These are phyloP conservation scores for Yasuhikotakia modesta DNA, from an alignment of 2,797 vertebrate genomes.

Conservation along the genomic window DNA sequence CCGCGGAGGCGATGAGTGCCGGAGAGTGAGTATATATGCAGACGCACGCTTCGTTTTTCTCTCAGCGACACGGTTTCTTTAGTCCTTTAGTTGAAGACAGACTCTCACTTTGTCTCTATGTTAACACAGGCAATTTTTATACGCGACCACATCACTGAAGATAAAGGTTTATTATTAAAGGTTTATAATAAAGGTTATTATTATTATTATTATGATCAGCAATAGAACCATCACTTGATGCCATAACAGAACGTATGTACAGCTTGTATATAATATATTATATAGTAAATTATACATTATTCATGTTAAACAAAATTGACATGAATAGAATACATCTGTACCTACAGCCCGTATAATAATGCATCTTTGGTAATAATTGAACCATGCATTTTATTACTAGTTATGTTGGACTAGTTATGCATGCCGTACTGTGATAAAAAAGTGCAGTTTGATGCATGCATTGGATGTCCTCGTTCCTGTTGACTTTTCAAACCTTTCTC, in stretches of 20 bases:
- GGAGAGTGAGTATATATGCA: conserved; percentile 49
- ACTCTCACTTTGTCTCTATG: conserved; percentile 19
- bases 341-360: too few species aligned
- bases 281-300: background rate
- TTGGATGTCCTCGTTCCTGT: conserved; percentile 22
- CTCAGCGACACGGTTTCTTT: conserved; percentile 24
- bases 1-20: conserved; percentile 52
- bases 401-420: background rate
- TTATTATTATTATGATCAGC: background rate
- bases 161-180: too few species aligned
- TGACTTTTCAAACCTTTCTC: conserved; percentile 32
- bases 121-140: background rate
- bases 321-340: too few species aligned
- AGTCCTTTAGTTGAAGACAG: conserved; percentile 6
- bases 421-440: background rate
- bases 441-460: conserved; percentile 20
- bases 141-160: background rate
- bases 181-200: too few species aligned
- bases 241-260: background rate
- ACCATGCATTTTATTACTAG: background rate
- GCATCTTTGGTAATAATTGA: too few species aligned
- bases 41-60: conserved; percentile 44
- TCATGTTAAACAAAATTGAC: too few species aligned
- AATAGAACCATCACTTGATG: background rate
- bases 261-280: too few species aligned